phyloP scores from a whole-genome alignment of 2,797 vertebrate genomes.

The Furcifer pardalis region DNA sequence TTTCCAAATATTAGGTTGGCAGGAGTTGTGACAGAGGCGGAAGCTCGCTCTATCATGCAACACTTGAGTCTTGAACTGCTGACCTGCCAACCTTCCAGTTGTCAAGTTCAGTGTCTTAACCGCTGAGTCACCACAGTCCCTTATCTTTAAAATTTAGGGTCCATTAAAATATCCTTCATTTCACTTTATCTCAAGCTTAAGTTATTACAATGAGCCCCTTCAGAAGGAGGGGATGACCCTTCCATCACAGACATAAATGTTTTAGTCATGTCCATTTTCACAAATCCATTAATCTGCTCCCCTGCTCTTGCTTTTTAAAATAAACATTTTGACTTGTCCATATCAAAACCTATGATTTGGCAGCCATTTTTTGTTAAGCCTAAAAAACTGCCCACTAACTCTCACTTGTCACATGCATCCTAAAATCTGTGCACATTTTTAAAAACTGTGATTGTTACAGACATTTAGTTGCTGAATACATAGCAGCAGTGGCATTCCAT shows the following conservation, averaged over 20 bases:
- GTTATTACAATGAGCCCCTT: slow-evolving; percentile 39
- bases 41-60: too few relatives aligned
- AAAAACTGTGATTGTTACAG: slow-evolving; percentile 31
- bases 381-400: too few relatives aligned
- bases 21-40: too few relatives aligned
- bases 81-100: too few relatives aligned
- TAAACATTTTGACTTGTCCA: slow-evolving; percentile 1
- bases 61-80: too few relatives aligned
- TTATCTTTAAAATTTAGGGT: too few relatives aligned
- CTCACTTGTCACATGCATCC: neutral
- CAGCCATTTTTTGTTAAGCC: slow-evolving; percentile 5
- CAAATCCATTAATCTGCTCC: slow-evolving; percentile 38
- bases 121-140: too few relatives aligned
- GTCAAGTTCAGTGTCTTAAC: too few relatives aligned
- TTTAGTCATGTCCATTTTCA: slow-evolving; percentile 37
- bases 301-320: slow-evolving; percentile 21
- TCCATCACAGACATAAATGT: slow-evolving; percentile 8
- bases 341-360: slow-evolving; percentile 28
- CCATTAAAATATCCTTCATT: neutral
- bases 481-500: slow-evolving; percentile 45
- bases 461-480: slow-evolving; percentile 38
- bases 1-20: too few relatives aligned
- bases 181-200: slow-evolving; percentile 53
- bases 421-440: slow-evolving; percentile 30
- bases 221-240: neutral